Evolutionary conservation across 2,888 invertebrate genomes (phyloP).

Genomic region (Malthinus seriepunctatus): DNA sequence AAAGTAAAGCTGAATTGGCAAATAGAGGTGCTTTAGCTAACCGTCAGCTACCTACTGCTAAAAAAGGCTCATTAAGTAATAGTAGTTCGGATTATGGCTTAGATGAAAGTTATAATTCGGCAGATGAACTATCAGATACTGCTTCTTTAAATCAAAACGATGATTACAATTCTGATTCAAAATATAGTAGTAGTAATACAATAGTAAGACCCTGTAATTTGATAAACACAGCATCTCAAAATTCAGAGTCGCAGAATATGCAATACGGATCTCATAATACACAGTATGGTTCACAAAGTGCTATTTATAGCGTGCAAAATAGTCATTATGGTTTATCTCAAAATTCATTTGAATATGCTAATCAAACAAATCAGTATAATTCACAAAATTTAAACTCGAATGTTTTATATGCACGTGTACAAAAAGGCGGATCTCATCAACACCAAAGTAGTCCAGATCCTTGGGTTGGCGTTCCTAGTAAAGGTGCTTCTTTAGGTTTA

Average conservation of each 20-base stretch:
- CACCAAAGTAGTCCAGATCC: slow-evolving; percentile 50
- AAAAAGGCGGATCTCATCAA: slow-evolving; percentile 54
- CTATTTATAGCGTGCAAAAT: slow-evolving; percentile 43
- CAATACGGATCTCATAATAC: slow-evolving; percentile 41
- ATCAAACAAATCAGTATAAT: slow-evolving; percentile 25
- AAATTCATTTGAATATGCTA: slow-evolving; percentile 29
- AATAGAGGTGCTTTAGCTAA: slow-evolving; percentile 76
- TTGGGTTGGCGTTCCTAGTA: slow-evolving; percentile 46
- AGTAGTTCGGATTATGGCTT: slow-evolving; percentile 72
- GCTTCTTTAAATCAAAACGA: slow-evolving; percentile 24
- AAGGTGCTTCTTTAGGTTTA: slow-evolving; percentile 51
- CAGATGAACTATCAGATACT: slow-evolving; percentile 54
- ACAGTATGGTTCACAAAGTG: slow-evolving; percentile 27
- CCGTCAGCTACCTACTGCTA: slow-evolving; percentile 66
- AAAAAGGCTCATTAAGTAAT: slow-evolving; percentile 62
- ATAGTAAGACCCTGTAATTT: slow-evolving; percentile 37
- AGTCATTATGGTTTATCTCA: slow-evolving; percentile 43
- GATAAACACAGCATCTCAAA: slow-evolving; percentile 35
- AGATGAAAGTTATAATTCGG: slow-evolving; percentile 72
- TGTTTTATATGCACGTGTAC: slow-evolving; percentile 58
- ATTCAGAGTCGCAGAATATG: slow-evolving; percentile 35
- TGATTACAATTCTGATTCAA: slow-evolving; percentile 19
- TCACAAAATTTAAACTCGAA: slow-evolving; percentile 32
- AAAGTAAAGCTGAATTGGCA: slow-evolving; percentile 85
- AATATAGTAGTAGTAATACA: slow-evolving; percentile 17